These are phyloP conservation scores for Pavo muticus DNA, from an alignment of 2,113 vertebrate genomes.

Conservation along the genomic window DNA sequence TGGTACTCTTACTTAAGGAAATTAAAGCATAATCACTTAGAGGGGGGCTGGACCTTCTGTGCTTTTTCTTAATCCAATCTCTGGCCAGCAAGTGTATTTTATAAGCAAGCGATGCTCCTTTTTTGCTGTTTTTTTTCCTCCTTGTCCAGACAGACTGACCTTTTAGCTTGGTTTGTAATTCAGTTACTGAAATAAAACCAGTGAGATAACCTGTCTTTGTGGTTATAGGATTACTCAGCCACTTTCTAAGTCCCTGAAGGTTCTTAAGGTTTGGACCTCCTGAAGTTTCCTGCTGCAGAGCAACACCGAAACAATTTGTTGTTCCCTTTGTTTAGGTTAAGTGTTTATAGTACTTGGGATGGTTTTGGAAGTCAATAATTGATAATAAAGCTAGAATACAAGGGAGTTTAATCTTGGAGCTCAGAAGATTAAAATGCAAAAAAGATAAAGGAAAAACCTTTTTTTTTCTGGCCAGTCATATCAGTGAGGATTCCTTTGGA, in stretches of 20 bases:
- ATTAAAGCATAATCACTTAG: constrained; percentile 67
- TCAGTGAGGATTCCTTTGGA: not conserved
- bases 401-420: not conserved
- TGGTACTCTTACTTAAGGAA: constrained; percentile 69
- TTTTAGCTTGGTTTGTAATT: constrained; percentile 66
- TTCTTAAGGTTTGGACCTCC: constrained; percentile 32
- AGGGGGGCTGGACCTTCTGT: not conserved
- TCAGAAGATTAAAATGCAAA: constrained; percentile 13
- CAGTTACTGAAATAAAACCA: constrained; percentile 26
- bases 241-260: constrained; percentile 23
- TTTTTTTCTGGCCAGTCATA: not conserved
- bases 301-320: not conserved
- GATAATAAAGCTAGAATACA: not conserved
- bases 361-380: constrained; percentile 6
- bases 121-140: not conserved
- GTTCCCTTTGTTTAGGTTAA: constrained; percentile 47
- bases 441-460: not conserved
- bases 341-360: not conserved
- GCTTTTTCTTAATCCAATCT: constrained; percentile 62
- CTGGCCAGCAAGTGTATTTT: constrained; percentile 52
- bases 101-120: not conserved
- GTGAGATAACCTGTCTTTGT: constrained; percentile 30
- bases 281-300: not conserved
- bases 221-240: constrained; percentile 50
- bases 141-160: constrained; percentile 22